These are phyloP conservation scores for Phasia obesa DNA, from an alignment of 2,888 invertebrate species.

Conservation along the genomic window DNA sequence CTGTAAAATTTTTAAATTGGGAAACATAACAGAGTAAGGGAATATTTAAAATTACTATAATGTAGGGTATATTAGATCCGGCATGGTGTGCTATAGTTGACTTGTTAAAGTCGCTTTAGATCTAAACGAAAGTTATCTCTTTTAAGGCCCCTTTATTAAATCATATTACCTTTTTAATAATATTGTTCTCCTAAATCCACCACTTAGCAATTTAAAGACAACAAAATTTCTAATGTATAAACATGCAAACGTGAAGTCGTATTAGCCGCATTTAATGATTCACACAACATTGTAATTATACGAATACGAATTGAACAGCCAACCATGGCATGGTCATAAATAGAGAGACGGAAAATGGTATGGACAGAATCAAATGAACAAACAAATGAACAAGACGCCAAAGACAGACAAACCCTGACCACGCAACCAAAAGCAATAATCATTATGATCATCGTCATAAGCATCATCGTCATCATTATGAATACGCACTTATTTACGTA, in stretches of 20 bases:
- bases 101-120: too few relatives aligned
- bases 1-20: too few relatives aligned
- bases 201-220: neutral
- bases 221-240: neutral
- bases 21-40: too few relatives aligned
- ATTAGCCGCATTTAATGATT: conserved; percentile 68
- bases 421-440: conserved; percentile 52
- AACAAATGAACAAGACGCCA: conserved; percentile 38
- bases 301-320: conserved; percentile 44
- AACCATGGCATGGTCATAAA: conserved; percentile 48
- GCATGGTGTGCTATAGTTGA: too few relatives aligned
- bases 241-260: conserved; percentile 21
- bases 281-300: conserved; percentile 58
- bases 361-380: conserved; percentile 22
- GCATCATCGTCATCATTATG: neutral
- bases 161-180: neutral
- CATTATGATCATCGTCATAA: conserved; percentile 34
- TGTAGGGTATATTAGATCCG: too few relatives aligned
- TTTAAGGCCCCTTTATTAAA: conserved; percentile 1
- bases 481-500: neutral
- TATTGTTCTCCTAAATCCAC: neutral
- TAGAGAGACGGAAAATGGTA: conserved; percentile 15
- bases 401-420: conserved; percentile 29
- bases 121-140: neutral
- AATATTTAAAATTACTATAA: too few relatives aligned